Base-by-base conservation (phyloP, 2,113 vertebrate genomes). In the Accipiter virgatus region DNA sequence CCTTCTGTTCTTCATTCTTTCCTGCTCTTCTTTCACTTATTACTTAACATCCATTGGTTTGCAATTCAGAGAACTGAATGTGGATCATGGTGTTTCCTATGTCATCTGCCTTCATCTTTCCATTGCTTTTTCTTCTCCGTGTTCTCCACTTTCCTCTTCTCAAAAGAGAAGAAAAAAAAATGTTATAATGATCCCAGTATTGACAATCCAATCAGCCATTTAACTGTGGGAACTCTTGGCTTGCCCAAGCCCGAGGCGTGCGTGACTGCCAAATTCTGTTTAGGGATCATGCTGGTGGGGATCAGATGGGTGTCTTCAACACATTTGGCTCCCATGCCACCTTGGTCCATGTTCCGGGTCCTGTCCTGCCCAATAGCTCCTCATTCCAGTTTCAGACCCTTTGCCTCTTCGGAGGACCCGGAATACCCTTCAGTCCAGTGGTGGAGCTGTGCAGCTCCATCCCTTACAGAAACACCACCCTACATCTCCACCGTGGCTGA, bases 401-500 rank as follows among this genome's bases (percentile, higher is more conserved):
- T 29, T 53, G 34, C 45, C 45, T 80, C 55, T 56, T 7, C 21
- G 19, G 52, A 88, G 56, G 66, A 82, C 9, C 50, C 19, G 42
- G 61, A 40, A 50, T 45, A 16, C 31, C 31, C 71, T 29, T 27
- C 7, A 22, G 48, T 10, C 23, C 68, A 73, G 79, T 4, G 19
- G 21, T 1, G 11, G 68, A 63, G 71, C 36, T 15, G 32, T 21
- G 75, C 29, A 68, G 45, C 67, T 70, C 68, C 72, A 23, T n/a
- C 25, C 45, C 34, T 16, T 2, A 29, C 18, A 48, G 47, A 66
- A 74, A 16, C 61, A 58, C 1, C 16, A 3, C 38, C 40, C 32
- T 5, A 0, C 42, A 25, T 1, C 17, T 53, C 11, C 13, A 3
- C 9, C 1, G 12, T 0, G 8, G 26, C 52, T 53, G 52, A 29